These are phyloP conservation scores for Resseliella maxima DNA, from an alignment of 2,888 invertebrate species.

Conservation along the genomic window DNA sequence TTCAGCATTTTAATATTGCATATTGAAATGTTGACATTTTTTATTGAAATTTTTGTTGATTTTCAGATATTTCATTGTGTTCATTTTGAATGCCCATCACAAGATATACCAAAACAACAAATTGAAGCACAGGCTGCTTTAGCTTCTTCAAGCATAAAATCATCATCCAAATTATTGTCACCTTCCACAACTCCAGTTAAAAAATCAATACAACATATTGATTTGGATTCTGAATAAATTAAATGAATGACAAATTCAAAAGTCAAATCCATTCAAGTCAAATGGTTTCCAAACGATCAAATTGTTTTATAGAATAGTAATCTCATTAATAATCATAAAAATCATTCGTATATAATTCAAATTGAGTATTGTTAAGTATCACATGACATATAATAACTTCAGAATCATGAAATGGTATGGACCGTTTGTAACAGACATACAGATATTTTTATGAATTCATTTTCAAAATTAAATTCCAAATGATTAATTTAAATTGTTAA, in stretches of 20 bases:
- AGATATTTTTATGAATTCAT: not conserved
- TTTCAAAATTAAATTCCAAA: too few relatives aligned
- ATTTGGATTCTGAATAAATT: not conserved
- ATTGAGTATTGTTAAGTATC: not conserved
- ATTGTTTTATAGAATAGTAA: too few relatives aligned
- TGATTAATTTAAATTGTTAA: too few relatives aligned
- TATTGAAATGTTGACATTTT: not conserved
- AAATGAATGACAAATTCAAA: not conserved
- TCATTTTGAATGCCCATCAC: slow-evolving; percentile 92
- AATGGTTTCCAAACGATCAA: not conserved
- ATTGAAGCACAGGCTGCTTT: not conserved
- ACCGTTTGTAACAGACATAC: too few relatives aligned
- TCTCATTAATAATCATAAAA: too few relatives aligned
- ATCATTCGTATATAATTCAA: not conserved
- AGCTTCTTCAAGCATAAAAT: not conserved
- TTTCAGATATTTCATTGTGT: slow-evolving; percentile 98
- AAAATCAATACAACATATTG: not conserved
- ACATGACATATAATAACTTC: too few relatives aligned
- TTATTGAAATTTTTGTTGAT: too few relatives aligned
- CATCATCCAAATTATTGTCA: not conserved
- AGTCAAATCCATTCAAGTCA: not conserved
- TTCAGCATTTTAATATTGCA: slow-evolving; percentile 54
- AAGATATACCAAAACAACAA: slow-evolving; percentile 42
- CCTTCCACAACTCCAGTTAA: not conserved
- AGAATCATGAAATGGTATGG: too few relatives aligned